Base-by-base conservation (phyloP, 2,797 vertebrate species). In the Gambelia wislizenii region DNA sequence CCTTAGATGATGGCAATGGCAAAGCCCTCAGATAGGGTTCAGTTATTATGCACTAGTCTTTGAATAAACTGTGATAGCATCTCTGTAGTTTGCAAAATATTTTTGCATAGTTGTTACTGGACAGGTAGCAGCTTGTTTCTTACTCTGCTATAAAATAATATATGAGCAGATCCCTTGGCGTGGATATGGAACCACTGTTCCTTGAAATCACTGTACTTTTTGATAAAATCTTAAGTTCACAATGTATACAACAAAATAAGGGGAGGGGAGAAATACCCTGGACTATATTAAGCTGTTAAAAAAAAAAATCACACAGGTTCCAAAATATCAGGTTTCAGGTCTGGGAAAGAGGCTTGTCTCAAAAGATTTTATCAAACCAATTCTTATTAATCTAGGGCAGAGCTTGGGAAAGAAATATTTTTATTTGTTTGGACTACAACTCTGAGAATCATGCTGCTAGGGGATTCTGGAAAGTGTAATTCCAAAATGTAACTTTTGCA, bases 41-140 rank as follows among this genome's bases (percentile, higher is more conserved):
- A 27, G 67, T 87, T 2, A 69, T 78, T 90, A 72, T 87, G 89
- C 10, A 0, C 0, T 0, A 84, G 87, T 89, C 93, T 95, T 94
- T 90, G 87, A 59, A 90, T 91, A 82, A 6, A 2, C 42, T 27
- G 42, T 10, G 87, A 1, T 79, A 93, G 79, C 6, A 0, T 79
- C 81, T 78, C 70, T 0, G 25, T 54, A 78, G 84, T 42, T 85
- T 54, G 64, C 4, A 27, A 2, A 52, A 90, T 87, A 83, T 78
- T 47, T 56, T 16, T 44, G 87, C 86, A 82, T 61, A 77, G 13
- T 22, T 89, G 39, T 70, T 36, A 76, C 44, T 42, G 30, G 72
- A 84, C n/a, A 69, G 36, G 81, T 25, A 83, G 0, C 64, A 39
- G 59, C 33, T 87, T 89, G 85, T 20, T 64, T 87, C 42, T 84